Evolutionary conservation across 1,140 invertebrate species (phyloP).

Genomic region (Drosophila athabasca): DNA sequence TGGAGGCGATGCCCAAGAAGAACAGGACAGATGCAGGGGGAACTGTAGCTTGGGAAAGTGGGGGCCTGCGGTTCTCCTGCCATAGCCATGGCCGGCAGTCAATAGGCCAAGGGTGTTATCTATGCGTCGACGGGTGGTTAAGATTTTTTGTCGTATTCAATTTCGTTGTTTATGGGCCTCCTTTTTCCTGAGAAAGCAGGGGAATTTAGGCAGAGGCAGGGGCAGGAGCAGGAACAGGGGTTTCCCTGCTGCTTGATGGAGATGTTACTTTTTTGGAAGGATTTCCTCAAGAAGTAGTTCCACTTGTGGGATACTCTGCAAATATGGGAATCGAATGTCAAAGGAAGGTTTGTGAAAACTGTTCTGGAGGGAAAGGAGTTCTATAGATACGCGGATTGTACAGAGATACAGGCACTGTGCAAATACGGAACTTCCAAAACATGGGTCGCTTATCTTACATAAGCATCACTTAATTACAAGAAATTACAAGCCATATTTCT

Average conservation of each 20-base stretch:
- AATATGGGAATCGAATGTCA: no score
- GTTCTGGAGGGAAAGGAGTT: no score
- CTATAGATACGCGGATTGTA: no score
- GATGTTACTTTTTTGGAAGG: background rate
- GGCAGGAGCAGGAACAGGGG: background rate
- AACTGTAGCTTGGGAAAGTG: no score
- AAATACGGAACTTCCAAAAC: no score
- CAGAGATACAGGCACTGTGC: no score
- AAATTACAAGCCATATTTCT: background rate
- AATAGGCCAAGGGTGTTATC: conserved; percentile 44
- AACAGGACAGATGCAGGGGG: conserved; percentile 3
- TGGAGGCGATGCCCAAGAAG: background rate
- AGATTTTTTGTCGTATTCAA: conserved; percentile 80
- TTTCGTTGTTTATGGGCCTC: conserved; percentile 64
- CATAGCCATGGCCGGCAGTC: conserved; percentile 14
- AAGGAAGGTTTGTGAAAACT: no score
- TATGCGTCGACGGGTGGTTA: conserved; percentile 64
- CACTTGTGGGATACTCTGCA: no score
- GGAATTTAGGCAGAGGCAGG: background rate
- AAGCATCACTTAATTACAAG: no score
- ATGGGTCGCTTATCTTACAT: no score
- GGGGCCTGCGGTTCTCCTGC: no score
- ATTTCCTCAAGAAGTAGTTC: no score
- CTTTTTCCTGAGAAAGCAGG: background rate
- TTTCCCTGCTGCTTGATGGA: conserved; percentile 18